Conservation (phyloP, 2,888 invertebrate species). For the Drosophila formosana region DNA sequence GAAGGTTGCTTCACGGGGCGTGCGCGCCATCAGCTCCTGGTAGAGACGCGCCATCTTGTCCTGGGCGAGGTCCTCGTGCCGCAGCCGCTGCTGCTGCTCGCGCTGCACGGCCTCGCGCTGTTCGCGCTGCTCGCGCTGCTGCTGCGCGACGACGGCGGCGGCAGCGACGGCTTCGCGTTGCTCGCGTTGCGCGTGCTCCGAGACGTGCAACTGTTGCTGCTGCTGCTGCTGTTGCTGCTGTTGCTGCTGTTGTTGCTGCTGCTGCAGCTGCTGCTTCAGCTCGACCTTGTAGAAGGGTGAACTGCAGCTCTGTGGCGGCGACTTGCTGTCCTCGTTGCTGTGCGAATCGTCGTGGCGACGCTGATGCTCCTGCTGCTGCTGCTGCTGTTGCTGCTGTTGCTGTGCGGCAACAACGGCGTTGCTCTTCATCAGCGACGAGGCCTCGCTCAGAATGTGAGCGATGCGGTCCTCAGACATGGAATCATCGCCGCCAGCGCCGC, state of each 20-base stretch:
- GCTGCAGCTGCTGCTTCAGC: conserved; percentile 63
- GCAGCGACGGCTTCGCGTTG: conserved; percentile 84
- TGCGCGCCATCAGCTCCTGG: conserved; percentile 96
- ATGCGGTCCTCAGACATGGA: conserved; percentile 96
- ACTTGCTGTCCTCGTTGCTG: conserved; percentile 93
- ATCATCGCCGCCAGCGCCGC: conserved; percentile 91
- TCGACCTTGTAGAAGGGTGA: conserved; percentile 92
- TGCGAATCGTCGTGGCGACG: conserved; percentile 87
- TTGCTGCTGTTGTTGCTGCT: conserved; percentile 84
- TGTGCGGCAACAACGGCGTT: conserved; percentile 71
- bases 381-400: conserved; percentile 84
- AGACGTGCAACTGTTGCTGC: conserved; percentile 86
- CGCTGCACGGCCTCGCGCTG: conserved; percentile 84
- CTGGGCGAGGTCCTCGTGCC: conserved; percentile 92
- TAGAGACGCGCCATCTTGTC: conserved; percentile 98
- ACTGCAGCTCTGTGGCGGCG: conserved; percentile 91
- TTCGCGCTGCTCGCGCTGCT: conserved; percentile 90
- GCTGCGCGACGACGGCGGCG: conserved; percentile 60
- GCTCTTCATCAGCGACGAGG: conserved; percentile 94
- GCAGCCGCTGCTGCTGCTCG: conserved; percentile 84
- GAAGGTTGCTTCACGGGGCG: conserved; percentile 91
- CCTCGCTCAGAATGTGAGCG: conserved; percentile 96
- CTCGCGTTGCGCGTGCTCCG: conserved; percentile 84
- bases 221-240: conserved; percentile 87
- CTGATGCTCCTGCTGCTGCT: conserved; percentile 87